These are phyloP conservation scores for Gymnocheta viridis DNA, from an alignment of 2,888 invertebrate genomes.

Conservation along the genomic window DNA sequence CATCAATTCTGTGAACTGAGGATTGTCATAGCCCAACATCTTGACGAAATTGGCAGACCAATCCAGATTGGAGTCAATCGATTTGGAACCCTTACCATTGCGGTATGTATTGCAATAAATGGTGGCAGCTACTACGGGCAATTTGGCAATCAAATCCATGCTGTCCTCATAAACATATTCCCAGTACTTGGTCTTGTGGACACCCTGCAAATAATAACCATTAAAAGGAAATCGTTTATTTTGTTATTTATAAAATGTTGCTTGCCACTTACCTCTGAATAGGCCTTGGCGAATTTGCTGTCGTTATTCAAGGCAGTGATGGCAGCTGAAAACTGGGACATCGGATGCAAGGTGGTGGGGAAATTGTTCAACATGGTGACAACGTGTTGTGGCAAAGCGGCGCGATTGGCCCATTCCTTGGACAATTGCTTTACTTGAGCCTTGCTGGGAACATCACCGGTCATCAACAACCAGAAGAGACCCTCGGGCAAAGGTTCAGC, in stretches of 20 bases:
- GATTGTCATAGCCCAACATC: constrained; percentile 91
- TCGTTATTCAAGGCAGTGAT: constrained; percentile 92
- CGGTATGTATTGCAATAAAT: constrained; percentile 91
- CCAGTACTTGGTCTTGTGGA: constrained; percentile 91
- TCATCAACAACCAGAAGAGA: constrained; percentile 95
- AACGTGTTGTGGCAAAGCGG: constrained; percentile 89
- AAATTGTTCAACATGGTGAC: constrained; percentile 92
- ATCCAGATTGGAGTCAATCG: constrained; percentile 90
- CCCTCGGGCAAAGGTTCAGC: constrained; percentile 95
- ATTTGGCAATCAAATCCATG: constrained; percentile 93
- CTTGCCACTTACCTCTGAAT: constrained; percentile 81
- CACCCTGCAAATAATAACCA: constrained; percentile 74
- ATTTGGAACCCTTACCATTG: constrained; percentile 87
- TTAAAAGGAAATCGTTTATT: neutral
- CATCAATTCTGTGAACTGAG: constrained; percentile 90
- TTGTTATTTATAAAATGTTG: neutral
- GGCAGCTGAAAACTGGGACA: constrained; percentile 92
- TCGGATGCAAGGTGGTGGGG: constrained; percentile 91
- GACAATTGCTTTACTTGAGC: constrained; percentile 88
- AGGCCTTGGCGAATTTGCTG: constrained; percentile 92
- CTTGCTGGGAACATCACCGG: constrained; percentile 93
- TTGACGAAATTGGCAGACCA: constrained; percentile 92
- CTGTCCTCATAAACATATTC: constrained; percentile 90
- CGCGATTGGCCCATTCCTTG: constrained; percentile 90
- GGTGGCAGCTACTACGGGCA: constrained; percentile 92